Base-by-base conservation (phyloP, 2,888 invertebrate genomes). In the Globia sparganii region DNA sequence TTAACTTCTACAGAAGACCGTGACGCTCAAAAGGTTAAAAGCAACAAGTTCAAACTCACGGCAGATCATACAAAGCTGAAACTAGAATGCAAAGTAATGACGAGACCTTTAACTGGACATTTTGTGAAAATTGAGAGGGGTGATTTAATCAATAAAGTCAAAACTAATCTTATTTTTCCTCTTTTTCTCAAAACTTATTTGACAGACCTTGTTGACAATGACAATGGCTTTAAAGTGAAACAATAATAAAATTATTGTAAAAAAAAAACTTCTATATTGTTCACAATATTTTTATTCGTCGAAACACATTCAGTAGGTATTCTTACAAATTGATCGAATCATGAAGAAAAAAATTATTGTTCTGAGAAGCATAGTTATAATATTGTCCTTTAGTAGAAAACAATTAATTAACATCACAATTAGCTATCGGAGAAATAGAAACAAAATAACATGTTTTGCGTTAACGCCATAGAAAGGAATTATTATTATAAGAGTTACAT, bases 291-390 rank as follows among this genome's bases (percentile, higher is more conserved):
- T 86, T 89, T 86, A 90, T 85, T 86, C 84, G 72, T 88, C 81
- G 73, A 87, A 89, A 89, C 83, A 87, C 88, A 87, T 88, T 82
- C 85, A 88, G 86, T 83, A 86, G 86, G 75, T 86, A 84, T 78
- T 86, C 78, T 85, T 78, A 86, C 81, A 86, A 88, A 85, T 86
- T 66, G 81, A 78, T 85, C 56, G 79, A 81, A 80, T 75, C 62
- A 72, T 70, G 83, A 76, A 83, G 78, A 79, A 72, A 64, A 64
- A 53, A 73, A 34, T 78, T 85, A 86, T 86, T 87, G 78, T 87
- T 79, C 78, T 75, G 76, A 73, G 62, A 86, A 85, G 77, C 71
- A 75, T 86, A 76, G 31, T 79, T 28, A 74, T 49, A 70, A 75
- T 86, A 85, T 86, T 85, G 77, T 86, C 77, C 34, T 59, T 67